Percentiles rank a stretch among this genome's conserved stretches.
These are phyloP conservation scores for Colostygia pectinataria DNA, from an alignment of 2,888 invertebrate species.

Conservation along the genomic window DNA sequence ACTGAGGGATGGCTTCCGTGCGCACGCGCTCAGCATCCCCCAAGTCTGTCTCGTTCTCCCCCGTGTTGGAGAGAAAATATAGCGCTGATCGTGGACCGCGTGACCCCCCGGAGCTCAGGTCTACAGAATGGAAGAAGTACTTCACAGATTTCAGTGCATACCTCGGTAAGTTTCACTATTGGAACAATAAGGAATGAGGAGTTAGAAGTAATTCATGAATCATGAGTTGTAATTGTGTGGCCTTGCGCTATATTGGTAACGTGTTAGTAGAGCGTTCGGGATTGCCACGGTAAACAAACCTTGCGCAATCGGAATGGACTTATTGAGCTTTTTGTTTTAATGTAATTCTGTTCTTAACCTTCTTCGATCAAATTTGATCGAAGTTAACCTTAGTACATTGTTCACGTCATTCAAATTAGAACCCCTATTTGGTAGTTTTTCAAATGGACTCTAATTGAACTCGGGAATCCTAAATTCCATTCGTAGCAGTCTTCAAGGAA, in stretches of 20 bases:
- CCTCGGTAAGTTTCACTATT: conserved; percentile 69
- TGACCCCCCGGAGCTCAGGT: conserved; percentile 62
- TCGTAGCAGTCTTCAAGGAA: neutral
- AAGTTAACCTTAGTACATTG: too few relatives aligned
- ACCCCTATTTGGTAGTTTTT: too few relatives aligned
- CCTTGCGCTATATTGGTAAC: conserved; percentile 78
- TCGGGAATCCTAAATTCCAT: neutral
- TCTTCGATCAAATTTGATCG: too few relatives aligned
- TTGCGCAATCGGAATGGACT: conserved; percentile 61
- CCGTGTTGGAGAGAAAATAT: conserved; percentile 83
- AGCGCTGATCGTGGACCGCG: conserved; percentile 68
- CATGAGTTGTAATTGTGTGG: conserved; percentile 63
- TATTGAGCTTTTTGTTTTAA: conserved; percentile 32
- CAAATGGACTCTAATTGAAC: too few relatives aligned
- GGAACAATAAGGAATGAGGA: conserved; percentile 27
- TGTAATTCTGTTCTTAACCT: too few relatives aligned
- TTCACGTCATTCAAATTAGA: neutral
- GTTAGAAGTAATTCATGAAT: conserved; percentile 57
- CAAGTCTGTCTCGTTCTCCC: conserved; percentile 85
- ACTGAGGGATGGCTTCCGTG: conserved; percentile 82
- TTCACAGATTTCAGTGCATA: conserved; percentile 79
- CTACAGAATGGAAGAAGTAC: conserved; percentile 75
- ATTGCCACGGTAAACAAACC: conserved; percentile 70
- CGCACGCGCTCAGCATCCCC: conserved; percentile 86
- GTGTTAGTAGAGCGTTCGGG: conserved; percentile 73